A percentile compares a stretch with the other conserved stretches of the same genome.
phyloP scores from a whole-genome alignment of 1,140 invertebrate species.

The Habropoda laboriosa region DNA sequence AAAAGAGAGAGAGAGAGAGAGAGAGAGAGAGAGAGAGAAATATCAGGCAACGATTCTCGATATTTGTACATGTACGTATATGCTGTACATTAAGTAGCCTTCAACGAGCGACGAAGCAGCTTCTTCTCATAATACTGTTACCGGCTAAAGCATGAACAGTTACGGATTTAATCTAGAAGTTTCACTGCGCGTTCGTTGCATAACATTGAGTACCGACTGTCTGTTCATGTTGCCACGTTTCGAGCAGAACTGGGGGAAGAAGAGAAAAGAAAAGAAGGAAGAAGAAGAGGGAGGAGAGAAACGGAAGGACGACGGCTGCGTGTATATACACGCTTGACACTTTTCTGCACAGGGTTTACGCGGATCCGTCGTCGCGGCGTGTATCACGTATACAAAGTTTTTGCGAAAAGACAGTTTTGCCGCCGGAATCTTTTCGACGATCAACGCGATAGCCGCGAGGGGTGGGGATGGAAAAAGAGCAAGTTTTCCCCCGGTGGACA shows the following conservation, averaged over 20 bases:
- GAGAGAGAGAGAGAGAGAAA: too few species aligned
- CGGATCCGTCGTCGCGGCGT: too few species aligned
- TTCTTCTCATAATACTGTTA: background rate
- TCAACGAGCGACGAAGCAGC: background rate
- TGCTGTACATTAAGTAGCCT: background rate
- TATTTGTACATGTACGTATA: too few species aligned
- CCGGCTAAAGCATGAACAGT: background rate
- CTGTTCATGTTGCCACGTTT: background rate
- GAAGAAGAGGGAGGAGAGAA: too few species aligned
- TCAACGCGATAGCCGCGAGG: background rate
- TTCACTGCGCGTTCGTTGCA: background rate
- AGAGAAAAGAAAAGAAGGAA: background rate
- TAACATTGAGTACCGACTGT: background rate
- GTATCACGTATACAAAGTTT: too few species aligned
- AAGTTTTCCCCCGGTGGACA: background rate
- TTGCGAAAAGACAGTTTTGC: background rate
- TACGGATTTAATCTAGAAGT: background rate
- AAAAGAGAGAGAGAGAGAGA: too few species aligned
- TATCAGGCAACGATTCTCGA: background rate
- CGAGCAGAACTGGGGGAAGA: background rate
- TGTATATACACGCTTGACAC: too few species aligned
- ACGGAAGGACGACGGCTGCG: too few species aligned
- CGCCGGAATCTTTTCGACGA: background rate
- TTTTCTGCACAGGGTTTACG: too few species aligned
- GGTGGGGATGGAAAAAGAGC: background rate